These are phyloP conservation scores for Drosophila nebulosa DNA, from an alignment of 1,140 invertebrate species.

Conservation along the genomic window DNA sequence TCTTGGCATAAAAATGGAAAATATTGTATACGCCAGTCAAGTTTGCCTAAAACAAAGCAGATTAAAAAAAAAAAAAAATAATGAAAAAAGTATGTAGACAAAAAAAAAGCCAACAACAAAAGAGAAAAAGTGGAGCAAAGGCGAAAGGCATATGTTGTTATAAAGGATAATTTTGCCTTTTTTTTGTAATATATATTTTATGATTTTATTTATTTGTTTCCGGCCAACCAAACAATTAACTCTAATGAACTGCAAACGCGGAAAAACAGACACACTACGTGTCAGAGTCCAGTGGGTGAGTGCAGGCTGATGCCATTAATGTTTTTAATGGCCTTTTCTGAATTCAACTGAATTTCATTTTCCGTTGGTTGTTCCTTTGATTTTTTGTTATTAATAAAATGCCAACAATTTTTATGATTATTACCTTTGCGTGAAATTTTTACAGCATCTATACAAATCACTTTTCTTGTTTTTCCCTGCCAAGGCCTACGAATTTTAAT, in stretches of 20 bases:
- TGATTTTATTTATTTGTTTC: constrained; percentile 56
- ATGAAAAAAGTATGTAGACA: constrained; percentile 19
- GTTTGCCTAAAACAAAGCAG: constrained; percentile 23
- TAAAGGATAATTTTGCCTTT: neutral
- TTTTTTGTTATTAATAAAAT: neutral
- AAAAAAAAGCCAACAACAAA: constrained; percentile 8
- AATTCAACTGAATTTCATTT: constrained; percentile 7
- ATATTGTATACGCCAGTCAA: constrained; percentile 55
- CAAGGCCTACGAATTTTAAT: constrained; percentile 80
- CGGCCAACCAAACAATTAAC: constrained; percentile 61
- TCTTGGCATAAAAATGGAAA: constrained; percentile 63
- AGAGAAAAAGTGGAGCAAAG: too few species aligned
- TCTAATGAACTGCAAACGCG: constrained; percentile 64
- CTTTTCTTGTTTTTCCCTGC: constrained; percentile 54
- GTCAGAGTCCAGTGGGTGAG: constrained; percentile 80
- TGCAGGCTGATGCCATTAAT: constrained; percentile 45
- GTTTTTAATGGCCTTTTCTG: constrained; percentile 2
- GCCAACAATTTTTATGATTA: constrained; percentile 41
- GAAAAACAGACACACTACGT: constrained; percentile 61
- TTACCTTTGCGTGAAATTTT: constrained; percentile 43
- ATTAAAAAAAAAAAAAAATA: constrained; percentile 31
- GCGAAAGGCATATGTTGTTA: neutral
- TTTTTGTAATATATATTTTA: constrained; percentile 41
- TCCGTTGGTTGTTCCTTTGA: constrained; percentile 9
- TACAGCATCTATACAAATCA: constrained; percentile 56